Evolutionary conservation across 2,797 vertebrate species (phyloP), one percentile per base, ranked within the genome.

Genomic region (Alectoris magna): DNA sequence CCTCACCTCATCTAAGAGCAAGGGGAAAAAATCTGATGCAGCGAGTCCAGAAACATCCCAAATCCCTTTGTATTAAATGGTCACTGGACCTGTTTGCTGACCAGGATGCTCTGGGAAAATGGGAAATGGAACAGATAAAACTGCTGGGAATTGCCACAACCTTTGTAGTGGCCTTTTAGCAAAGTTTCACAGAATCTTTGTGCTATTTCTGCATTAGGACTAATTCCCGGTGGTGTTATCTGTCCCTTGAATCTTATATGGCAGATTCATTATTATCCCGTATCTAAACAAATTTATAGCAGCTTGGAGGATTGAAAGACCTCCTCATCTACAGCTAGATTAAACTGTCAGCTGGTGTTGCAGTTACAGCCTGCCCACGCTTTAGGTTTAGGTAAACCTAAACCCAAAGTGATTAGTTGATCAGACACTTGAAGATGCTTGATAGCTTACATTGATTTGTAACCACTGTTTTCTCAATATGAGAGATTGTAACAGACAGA

Each of bases 301-400:
- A 71, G 73, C 68, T 88, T n/a, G 68, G 56, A 79, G 68, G 43
- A 48, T 23, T 70, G 77, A 48, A 78, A 91, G 44, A 41, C 43
- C 29, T 92, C 69, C 55, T 89, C 66, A 13, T 77, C 68, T 68
- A 2, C 64, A 70, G 53, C 53, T 84, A 79, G 72, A 96, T 91
- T 58, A 73, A 87, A 55, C 74, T 94, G 72, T 85, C 86, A 84
- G 38, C 49, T 80, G 64, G 68, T 29, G 79, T 80, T 88, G 12
- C 79, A 81, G 34, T 72, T 51, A 9, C 4, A 90, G 70, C 77
- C 64, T 87, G 44, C 49, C 56, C 46, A 53, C 69, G 39, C 75
- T 71, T 10, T 43, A 82, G 68, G 60, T 71, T 10, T 43, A 82
- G 68, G 60, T 53, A 36, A 82, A 53, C 10, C 86, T 83, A 64